Percentiles rank a stretch among this genome's conserved stretches.
phyloP scores from a whole-genome alignment of 2,113 vertebrate genomes.

The Ceratotherium simum region DNA sequence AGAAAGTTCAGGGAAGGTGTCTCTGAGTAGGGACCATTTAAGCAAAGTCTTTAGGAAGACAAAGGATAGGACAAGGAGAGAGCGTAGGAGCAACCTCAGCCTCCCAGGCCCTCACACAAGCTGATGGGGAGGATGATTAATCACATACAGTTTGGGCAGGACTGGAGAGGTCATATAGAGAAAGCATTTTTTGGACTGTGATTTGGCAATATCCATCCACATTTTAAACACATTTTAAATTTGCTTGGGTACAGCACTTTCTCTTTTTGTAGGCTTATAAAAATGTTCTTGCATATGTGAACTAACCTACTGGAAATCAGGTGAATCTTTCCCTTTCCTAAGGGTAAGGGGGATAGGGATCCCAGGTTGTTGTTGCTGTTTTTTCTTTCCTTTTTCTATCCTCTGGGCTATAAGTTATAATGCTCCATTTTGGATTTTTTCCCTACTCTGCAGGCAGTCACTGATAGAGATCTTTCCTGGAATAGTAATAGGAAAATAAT shows the following conservation, averaged over 20 bases:
- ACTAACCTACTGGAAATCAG: not conserved
- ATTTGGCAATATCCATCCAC: not conserved
- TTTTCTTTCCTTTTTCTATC: not conserved
- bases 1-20: not conserved
- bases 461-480: conserved; percentile 62
- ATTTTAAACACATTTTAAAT: not conserved
- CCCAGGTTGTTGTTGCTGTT: not conserved
- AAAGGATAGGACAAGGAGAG: not conserved
- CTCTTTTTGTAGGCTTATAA: not conserved
- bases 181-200: not conserved
- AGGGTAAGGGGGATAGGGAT: not conserved
- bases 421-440: not conserved
- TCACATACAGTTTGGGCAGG: not conserved
- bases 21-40: not conserved
- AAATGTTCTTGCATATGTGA: not conserved
- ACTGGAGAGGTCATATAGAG: not conserved
- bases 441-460: conserved; percentile 35
- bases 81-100: accelerated
- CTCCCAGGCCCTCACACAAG: not conserved
- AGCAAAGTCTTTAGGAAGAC: not conserved
- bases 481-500: conserved; percentile 73
- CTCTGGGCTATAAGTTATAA: not conserved
- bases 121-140: too few relatives aligned
- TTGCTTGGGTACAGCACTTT: not conserved
- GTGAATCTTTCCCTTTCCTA: not conserved